Conservation (phyloP, 2,113 vertebrate species). For the Pelecanus crispus region DNA sequence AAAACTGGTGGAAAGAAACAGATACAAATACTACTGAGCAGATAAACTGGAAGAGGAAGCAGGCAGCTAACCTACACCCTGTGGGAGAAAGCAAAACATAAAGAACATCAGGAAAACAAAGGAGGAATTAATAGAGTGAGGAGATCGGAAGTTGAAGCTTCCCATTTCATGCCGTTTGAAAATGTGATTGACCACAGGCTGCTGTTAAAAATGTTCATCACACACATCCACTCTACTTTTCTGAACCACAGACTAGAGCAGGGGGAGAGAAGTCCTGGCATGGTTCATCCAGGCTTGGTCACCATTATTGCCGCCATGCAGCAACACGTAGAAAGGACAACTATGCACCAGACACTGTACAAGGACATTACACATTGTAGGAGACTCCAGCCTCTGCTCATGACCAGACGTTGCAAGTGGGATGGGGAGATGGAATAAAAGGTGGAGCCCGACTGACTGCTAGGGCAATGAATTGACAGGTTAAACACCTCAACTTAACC, state of each 20-base stretch:
- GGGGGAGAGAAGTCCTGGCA: background rate
- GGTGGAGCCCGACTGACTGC: background rate
- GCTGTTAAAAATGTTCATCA: background rate
- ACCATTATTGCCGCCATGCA: too few relatives aligned
- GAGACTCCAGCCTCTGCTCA: background rate
- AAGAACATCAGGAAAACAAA: background rate
- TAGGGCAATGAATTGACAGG: background rate
- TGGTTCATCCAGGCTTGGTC: background rate
- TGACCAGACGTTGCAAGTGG: background rate
- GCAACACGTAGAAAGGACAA: background rate
- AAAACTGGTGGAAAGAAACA: background rate
- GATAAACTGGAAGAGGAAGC: background rate
- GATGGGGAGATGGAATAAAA: background rate
- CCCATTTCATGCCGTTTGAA: background rate
- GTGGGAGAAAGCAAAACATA: background rate
- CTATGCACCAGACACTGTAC: rapidly evolving
- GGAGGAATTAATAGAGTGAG: background rate
- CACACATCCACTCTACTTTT: background rate
- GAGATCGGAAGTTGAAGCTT: background rate
- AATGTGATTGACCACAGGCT: background rate
- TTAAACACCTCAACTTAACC: background rate
- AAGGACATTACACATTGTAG: background rate
- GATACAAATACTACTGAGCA: background rate
- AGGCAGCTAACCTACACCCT: background rate
- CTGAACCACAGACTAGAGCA: background rate